Percentiles rank a stretch among this genome's conserved stretches.
phyloP scores from a whole-genome alignment of 2,113 vertebrate species.

The Erinaceus europaeus region DNA sequence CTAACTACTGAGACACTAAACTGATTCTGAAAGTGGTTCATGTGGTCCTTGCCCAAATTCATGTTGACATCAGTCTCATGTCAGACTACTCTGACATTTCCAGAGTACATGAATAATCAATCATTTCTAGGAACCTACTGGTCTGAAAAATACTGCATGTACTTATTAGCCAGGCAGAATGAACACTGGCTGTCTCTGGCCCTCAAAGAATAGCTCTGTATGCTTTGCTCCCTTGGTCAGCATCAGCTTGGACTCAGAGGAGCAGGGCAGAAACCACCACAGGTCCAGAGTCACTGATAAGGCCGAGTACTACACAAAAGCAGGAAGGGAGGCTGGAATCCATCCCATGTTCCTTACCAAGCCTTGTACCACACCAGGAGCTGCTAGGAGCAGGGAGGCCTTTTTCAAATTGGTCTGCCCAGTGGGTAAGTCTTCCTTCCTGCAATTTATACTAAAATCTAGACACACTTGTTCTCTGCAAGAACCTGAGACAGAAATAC shows the following conservation, averaged over 20 bases:
- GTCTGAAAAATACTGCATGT: background rate
- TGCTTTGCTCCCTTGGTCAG: background rate
- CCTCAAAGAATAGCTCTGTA: background rate
- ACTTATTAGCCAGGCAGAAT: fast-evolving
- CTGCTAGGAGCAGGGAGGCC: background rate
- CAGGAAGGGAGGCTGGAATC: background rate
- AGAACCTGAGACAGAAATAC: background rate
- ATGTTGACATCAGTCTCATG: background rate
- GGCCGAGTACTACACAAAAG: background rate
- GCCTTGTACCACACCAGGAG: too few relatives aligned
- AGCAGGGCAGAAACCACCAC: background rate
- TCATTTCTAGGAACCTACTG: background rate
- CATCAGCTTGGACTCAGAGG: background rate
- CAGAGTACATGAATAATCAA: background rate
- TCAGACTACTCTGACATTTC: background rate
- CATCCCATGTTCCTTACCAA: background rate
- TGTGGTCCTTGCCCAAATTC: background rate
- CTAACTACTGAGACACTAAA: background rate
- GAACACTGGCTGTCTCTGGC: background rate
- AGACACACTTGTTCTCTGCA: background rate
- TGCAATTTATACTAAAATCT: background rate
- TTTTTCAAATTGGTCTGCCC: background rate
- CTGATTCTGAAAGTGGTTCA: background rate
- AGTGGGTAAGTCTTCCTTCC: background rate
- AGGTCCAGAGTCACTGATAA: background rate